Evolutionary conservation across 2,797 vertebrate species (phyloP).

Genomic region (Sebastes nivosus): DNA sequence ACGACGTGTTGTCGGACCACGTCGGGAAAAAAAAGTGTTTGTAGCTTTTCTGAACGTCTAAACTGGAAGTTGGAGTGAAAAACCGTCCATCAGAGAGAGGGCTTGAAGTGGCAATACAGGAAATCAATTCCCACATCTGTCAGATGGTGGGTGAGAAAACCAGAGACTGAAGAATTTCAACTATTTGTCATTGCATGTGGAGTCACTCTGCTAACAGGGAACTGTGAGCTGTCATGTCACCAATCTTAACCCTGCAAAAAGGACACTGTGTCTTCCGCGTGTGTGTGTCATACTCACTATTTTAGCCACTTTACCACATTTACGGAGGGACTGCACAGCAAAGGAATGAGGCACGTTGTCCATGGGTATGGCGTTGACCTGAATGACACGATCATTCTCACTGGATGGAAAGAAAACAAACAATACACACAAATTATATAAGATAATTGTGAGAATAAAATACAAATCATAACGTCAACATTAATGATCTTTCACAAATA

Average conservation of each 20-base stretch:
- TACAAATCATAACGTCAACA: background rate
- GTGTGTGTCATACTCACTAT: slow-evolving; percentile 86
- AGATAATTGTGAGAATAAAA: background rate
- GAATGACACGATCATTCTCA: slow-evolving; percentile 93
- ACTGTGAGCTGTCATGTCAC: too few species aligned
- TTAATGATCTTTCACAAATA: background rate
- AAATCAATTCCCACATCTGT: too few species aligned
- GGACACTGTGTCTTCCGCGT: background rate
- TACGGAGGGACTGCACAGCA: slow-evolving; percentile 93
- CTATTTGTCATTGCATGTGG: too few species aligned
- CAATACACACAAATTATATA: background rate
- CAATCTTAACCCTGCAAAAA: background rate
- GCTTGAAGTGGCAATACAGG: too few species aligned
- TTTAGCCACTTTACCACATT: slow-evolving; percentile 93
- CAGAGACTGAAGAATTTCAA: too few species aligned
- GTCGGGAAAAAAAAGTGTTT: too few species aligned
- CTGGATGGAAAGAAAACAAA: slow-evolving; percentile 63
- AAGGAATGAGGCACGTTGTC: slow-evolving; percentile 94
- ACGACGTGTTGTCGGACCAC: too few species aligned
- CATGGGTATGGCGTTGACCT: slow-evolving; percentile 92
- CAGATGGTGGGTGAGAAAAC: too few species aligned
- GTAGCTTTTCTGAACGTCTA: too few species aligned
- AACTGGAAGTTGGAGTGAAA: too few species aligned
- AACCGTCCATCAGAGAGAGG: too few species aligned
- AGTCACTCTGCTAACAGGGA: too few species aligned